phyloP scores from a whole-genome alignment of 1,140 invertebrate species.

The Ceratitis capitata region DNA sequence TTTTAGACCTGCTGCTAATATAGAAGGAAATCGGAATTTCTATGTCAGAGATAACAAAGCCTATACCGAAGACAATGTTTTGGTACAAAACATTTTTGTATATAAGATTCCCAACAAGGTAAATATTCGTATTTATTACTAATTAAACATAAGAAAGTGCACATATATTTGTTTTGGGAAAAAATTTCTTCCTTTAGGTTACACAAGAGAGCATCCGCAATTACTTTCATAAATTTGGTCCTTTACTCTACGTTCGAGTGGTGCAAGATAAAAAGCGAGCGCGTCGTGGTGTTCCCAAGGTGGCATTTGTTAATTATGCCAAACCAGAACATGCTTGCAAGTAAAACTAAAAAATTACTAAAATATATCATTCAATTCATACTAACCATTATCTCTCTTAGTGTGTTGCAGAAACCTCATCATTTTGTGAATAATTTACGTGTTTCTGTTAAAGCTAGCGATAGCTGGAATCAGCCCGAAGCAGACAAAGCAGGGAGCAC shows the following conservation, averaged over 20 bases:
- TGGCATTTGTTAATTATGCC: slow-evolving; percentile 46
- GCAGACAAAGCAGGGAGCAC: slow-evolving; percentile 28
- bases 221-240: slow-evolving; percentile 49
- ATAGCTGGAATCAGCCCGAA: slow-evolving; percentile 56
- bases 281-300: neutral
- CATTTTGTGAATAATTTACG: slow-evolving; percentile 5
- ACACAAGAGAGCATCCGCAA: neutral
- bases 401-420: neutral
- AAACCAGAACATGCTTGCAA: slow-evolving; percentile 48
- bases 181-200: neutral
- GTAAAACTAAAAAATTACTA: slow-evolving; percentile 39
- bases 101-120: slow-evolving; percentile 46
- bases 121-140: neutral
- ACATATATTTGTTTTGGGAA: neutral
- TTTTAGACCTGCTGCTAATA: neutral
- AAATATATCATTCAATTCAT: neutral
- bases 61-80: slow-evolving; percentile 55
- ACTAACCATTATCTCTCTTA: neutral
- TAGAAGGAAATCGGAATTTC: slow-evolving; percentile 43
- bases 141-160: neutral
- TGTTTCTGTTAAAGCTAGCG: slow-evolving; percentile 46
- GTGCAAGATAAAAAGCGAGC: neutral
- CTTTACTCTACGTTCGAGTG: slow-evolving; percentile 42
- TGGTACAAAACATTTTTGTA: slow-evolving; percentile 48
- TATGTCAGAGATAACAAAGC: slow-evolving; percentile 47